Evolutionary conservation across 2,797 vertebrate species (phyloP).

Genomic region (Brachymystax lenok): DNA sequence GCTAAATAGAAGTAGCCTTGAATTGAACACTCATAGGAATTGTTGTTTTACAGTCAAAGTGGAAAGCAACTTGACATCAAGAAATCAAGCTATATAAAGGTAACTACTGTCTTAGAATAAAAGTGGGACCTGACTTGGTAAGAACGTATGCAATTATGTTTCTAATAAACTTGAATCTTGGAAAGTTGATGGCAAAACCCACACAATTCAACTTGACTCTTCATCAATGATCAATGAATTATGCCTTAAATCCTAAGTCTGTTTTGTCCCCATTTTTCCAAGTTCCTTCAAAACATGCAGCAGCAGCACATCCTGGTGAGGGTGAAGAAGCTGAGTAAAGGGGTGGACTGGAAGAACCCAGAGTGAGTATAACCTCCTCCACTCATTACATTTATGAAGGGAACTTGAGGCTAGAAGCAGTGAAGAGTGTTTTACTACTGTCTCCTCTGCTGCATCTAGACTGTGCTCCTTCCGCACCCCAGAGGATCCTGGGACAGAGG

Average conservation of each 20-base stretch:
- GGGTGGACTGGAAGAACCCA: slow-evolving; percentile 92
- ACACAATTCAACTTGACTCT: neutral
- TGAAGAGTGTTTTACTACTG: too few relatives aligned
- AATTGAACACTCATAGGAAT: slow-evolving; percentile 5
- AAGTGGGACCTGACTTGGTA: neutral
- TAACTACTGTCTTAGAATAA: slow-evolving; percentile 46
- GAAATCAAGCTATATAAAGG: slow-evolving; percentile 98
- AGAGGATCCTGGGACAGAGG: slow-evolving; percentile 58
- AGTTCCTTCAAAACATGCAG: slow-evolving; percentile 94
- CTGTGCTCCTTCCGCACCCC: slow-evolving; percentile 83
- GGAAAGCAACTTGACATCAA: slow-evolving; percentile 90
- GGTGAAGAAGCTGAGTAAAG: slow-evolving; percentile 92
- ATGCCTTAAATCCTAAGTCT: too few relatives aligned
- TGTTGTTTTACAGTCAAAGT: slow-evolving; percentile 76
- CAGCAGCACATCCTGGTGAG: slow-evolving; percentile 84
- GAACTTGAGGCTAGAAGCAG: too few relatives aligned
- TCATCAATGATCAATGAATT: neutral
- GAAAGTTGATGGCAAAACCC: neutral
- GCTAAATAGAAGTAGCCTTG: neutral
- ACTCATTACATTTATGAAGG: neutral
- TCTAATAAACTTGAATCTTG: too few relatives aligned
- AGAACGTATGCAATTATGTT: too few relatives aligned
- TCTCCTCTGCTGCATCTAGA: slow-evolving; percentile 9
- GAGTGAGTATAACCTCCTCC: slow-evolving; percentile 75
- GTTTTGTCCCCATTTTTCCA: slow-evolving; percentile 82